Base-by-base conservation (phyloP, 2,797 vertebrate genomes). In the Picus viridis region DNA sequence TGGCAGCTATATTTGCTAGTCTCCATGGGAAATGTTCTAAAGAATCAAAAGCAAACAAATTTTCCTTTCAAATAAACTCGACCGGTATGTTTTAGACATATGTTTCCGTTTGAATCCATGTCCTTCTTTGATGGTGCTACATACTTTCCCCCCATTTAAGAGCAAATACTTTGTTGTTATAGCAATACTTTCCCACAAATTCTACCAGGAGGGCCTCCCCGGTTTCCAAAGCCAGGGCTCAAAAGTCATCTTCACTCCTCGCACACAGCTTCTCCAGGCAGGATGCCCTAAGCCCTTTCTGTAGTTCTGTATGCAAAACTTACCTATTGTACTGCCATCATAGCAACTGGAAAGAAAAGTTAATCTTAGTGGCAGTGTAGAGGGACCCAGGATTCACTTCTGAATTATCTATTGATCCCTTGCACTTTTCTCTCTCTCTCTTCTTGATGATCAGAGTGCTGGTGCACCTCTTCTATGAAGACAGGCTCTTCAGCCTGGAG, bases 31-130 rank as follows among this genome's bases (percentile, higher is more conserved):
- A 87, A 92, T 67, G 43, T 68, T 83, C 85, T 58, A 88, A 93
- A 94, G 83, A 95, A 88, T 72, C 74, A 91, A 95, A 94, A 97
- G 90, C 73, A 92, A 89, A 86, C 81, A 86, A 78, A 49, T 88
- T 80, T 84, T 85, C 63, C 75, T 87, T 93, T 91, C 86, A 88
- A 91, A 94, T 84, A 76, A 84, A 93, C 88, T 64, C 83, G 88
- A 87, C 39, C 76, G 22, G 1, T 49, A 9, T 32, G n/a, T 79
- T 69, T 88, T 20, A 76, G 62, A 36, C 90, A 69, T 85, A 56
- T 83, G 95, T 90, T 94, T 77, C 67, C 67, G 85, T 92, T 63
- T 88, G 54, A 83, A 70, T 43, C 27, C 70, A 17, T 9, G 56
- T 84, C 54, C 84, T 32, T 34, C 77, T 69, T 61, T 49, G 68